Evolutionary conservation across 1,140 invertebrate genomes (phyloP), one percentile per base, ranked within the genome.

Genomic region (Drosophila melanica): DNA sequence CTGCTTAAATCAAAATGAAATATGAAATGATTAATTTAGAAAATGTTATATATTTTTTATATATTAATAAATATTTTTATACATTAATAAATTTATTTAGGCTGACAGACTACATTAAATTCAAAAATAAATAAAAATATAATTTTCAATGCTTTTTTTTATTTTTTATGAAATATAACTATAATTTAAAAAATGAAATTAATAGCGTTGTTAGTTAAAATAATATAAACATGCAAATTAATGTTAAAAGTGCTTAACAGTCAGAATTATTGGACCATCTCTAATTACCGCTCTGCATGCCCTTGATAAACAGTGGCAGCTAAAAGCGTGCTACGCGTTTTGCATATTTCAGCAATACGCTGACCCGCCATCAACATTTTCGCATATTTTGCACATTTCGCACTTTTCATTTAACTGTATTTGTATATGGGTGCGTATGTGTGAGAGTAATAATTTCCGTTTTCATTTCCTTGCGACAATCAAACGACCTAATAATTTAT

Each of bases 401-500:
- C 33, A 48, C 27, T 41, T 9, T 47, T 41, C 27, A 66, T 50
- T 33, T 54, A 62, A 37, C 9, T 41, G 18, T 7, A 45, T 16
- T 4, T 47, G 7, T 39, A 2, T 33, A 14, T 23, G 18, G n/a
- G 12, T 64, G 23, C 20, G 20, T 64, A 14, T 47, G 58, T 79
- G 63, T 53, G 55, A 54, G 71, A 44, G 57, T 66, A 79, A 79
- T 81, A 59, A 86, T 87, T 79, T 86, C 82, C 81, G 79, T 45
- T 70, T 74, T 66, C 75, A 78, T 82, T 82, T 82, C 63, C 70
- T 42, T 50, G 72, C n/a, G 16, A 41, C 67, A 75, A 64, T 64
- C 67, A 50, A 58, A 70, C 23, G 55, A 68, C 18, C 57, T 65
- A 73, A 82, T 87, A 89, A 87, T 87, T 89, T 89, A 87, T 89